Percentiles rank a stretch among this genome's conserved stretches.
phyloP scores from a whole-genome alignment of 2,113 vertebrate genomes.

The Hiodon alosoides region DNA sequence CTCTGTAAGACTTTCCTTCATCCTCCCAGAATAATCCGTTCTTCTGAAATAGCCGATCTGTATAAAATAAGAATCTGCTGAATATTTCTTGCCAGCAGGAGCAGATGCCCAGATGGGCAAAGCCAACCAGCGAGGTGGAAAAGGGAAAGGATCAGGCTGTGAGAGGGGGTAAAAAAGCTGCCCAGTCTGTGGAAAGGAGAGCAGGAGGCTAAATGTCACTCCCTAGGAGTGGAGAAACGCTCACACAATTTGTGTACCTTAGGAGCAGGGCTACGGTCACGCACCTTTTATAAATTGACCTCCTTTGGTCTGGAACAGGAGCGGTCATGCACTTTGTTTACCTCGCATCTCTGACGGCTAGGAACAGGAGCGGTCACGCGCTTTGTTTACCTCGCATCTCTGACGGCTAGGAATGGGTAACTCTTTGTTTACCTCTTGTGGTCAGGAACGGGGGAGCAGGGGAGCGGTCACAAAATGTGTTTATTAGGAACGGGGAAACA shows the following conservation, averaged over 20 bases:
- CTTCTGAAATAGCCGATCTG: slow-evolving; percentile 63
- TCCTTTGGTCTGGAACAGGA: slow-evolving; percentile 18
- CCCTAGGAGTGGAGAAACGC: slow-evolving; percentile 63
- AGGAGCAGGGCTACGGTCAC: slow-evolving; percentile 60
- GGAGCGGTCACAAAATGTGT: too few relatives aligned
- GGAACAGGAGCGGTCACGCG: too few relatives aligned
- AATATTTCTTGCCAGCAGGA: slow-evolving; percentile 62
- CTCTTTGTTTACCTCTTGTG: too few relatives aligned
- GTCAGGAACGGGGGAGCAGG: too few relatives aligned
- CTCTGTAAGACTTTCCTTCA: slow-evolving; percentile 43
- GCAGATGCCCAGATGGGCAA: slow-evolving; percentile 67
- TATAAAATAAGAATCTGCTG: slow-evolving; percentile 49
- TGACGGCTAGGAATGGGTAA: too few relatives aligned
- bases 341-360: too few relatives aligned
- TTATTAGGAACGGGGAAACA: too few relatives aligned
- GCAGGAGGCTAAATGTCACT: slow-evolving; percentile 66
- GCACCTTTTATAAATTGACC: slow-evolving; percentile 29
- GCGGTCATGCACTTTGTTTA: too few relatives aligned
- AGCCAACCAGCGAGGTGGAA: slow-evolving; percentile 42
- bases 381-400: too few relatives aligned
- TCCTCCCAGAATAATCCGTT: slow-evolving; percentile 59
- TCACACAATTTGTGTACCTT: slow-evolving; percentile 70
- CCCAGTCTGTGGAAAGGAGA: slow-evolving; percentile 42
- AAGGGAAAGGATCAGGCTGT: slow-evolving; percentile 33
- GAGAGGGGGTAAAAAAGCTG: slow-evolving; percentile 32